phyloP scores from a whole-genome alignment of 2,113 vertebrate species.

The Rhinopomastus cyanomelas region DNA sequence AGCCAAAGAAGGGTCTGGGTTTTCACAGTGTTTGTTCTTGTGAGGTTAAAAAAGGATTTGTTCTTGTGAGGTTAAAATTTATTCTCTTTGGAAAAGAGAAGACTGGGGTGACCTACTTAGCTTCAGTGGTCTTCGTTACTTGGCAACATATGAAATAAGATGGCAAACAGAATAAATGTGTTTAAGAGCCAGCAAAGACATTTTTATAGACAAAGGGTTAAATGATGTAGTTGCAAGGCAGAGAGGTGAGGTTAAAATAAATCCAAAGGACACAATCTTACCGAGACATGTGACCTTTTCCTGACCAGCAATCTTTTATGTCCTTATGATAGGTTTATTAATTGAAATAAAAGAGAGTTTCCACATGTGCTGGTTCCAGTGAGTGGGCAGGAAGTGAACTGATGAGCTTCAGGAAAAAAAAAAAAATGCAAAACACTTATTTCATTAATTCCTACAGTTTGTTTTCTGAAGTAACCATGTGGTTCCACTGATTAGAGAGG shows the following conservation, averaged over 20 bases:
- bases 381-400: not conserved
- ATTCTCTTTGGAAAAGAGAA: conserved; percentile 40
- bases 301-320: conserved; percentile 51
- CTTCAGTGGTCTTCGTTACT: conserved; percentile 56
- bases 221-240: conserved; percentile 47
- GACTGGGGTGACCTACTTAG: conserved; percentile 58
- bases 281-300: conserved; percentile 23
- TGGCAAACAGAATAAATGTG: conserved; percentile 57
- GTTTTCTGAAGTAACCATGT: not conserved
- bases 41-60: not conserved
- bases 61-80: conserved; percentile 33
- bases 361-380: not conserved
- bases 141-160: conserved; percentile 63
- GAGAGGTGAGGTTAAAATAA: conserved; percentile 61
- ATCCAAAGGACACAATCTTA: conserved; percentile 40
- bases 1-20: not conserved
- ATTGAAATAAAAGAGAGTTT: conserved; percentile 42
- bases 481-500: not conserved
- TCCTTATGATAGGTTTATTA: conserved; percentile 50
- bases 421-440: not conserved
- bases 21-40: conserved; percentile 1
- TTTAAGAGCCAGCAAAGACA: conserved; percentile 19
- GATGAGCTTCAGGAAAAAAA: not conserved
- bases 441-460: not conserved
- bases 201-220: conserved; percentile 63